Percentiles rank a stretch among this genome's conserved stretches.
Evolutionary conservation across 2,888 invertebrate species (phyloP).

Genomic region (Clostera curtula): DNA sequence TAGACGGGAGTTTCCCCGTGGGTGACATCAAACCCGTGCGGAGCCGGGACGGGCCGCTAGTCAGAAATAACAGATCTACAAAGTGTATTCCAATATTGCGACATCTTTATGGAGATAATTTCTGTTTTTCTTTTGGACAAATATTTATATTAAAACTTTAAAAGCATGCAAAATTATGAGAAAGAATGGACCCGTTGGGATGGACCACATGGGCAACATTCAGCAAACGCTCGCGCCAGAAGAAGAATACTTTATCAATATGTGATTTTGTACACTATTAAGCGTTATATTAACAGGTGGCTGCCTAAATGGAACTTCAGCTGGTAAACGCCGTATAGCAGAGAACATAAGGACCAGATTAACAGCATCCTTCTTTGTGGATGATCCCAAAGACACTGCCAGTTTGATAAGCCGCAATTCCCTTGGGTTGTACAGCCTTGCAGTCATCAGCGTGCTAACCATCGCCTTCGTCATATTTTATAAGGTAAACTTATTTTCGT

Average conservation of each 20-base stretch:
- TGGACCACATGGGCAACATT: too few relatives aligned
- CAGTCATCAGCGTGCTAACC: constrained; percentile 34
- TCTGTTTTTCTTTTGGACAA: too few relatives aligned
- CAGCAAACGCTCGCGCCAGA: too few relatives aligned
- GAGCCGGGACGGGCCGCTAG: too few relatives aligned
- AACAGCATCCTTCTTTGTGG: constrained; percentile 52
- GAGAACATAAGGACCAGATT: constrained; percentile 57
- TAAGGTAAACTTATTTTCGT: constrained; percentile 39
- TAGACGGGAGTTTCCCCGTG: too few relatives aligned
- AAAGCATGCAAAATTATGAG: too few relatives aligned
- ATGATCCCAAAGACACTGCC: constrained; percentile 38
- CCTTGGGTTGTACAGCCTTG: constrained; percentile 38
- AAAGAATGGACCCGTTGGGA: too few relatives aligned
- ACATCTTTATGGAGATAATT: too few relatives aligned
- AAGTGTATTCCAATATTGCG: too few relatives aligned
- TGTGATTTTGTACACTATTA: not conserved
- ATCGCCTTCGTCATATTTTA: constrained; percentile 38
- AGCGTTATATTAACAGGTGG: constrained; percentile 65
- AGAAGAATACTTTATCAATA: not conserved
- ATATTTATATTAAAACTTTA: too few relatives aligned
- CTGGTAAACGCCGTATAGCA: constrained; percentile 82
- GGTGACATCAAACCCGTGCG: too few relatives aligned
- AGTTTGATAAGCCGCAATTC: constrained; percentile 42
- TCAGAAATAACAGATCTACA: too few relatives aligned
- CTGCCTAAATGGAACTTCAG: constrained; percentile 81